phyloP scores from a whole-genome alignment of 2,113 vertebrate genomes.

The Syngnathus floridae region DNA sequence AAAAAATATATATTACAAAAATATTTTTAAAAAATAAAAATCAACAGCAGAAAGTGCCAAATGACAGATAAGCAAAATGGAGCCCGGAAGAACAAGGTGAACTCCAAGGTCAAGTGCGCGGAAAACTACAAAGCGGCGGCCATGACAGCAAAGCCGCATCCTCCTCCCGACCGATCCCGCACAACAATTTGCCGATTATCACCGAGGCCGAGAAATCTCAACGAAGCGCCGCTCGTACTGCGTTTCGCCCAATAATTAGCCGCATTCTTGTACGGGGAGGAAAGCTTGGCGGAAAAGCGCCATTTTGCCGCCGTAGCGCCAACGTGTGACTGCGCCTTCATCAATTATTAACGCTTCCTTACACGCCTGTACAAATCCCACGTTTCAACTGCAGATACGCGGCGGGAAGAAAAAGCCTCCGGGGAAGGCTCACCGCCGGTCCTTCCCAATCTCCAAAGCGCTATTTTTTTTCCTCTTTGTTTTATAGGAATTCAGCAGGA shows the following conservation, averaged over 20 bases:
- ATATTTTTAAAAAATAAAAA: background rate
- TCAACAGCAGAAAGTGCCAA: conserved; percentile 12
- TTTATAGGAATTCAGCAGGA: conserved; percentile 6
- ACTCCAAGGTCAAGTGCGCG: too few relatives aligned
- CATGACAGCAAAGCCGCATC: background rate
- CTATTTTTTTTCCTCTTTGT: conserved; percentile 7
- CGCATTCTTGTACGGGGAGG: conserved; percentile 46
- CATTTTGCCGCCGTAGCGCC: background rate
- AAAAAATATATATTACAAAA: too few relatives aligned
- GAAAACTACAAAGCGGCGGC: background rate
- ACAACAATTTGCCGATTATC: conserved; percentile 38
- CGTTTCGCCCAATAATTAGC: conserved; percentile 51
- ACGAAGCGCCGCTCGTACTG: conserved; percentile 37
- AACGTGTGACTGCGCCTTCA: conserved; percentile 41
- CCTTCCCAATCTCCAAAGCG: conserved; percentile 11
- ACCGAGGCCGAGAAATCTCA: conserved; percentile 51
- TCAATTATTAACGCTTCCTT: conserved; percentile 69
- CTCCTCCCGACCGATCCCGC: background rate
- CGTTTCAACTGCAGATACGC: conserved; percentile 52
- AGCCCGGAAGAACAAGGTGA: too few relatives aligned
- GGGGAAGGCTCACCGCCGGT: conserved; percentile 27
- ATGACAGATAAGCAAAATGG: too few relatives aligned
- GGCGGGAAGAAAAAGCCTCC: conserved; percentile 36
- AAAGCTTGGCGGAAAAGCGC: conserved; percentile 37
- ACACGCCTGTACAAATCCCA: conserved; percentile 50